Evolutionary conservation across 2,113 vertebrate genomes (phyloP), one percentile per base, ranked within the genome.

Genomic region (Motacilla tschutschensis): DNA sequence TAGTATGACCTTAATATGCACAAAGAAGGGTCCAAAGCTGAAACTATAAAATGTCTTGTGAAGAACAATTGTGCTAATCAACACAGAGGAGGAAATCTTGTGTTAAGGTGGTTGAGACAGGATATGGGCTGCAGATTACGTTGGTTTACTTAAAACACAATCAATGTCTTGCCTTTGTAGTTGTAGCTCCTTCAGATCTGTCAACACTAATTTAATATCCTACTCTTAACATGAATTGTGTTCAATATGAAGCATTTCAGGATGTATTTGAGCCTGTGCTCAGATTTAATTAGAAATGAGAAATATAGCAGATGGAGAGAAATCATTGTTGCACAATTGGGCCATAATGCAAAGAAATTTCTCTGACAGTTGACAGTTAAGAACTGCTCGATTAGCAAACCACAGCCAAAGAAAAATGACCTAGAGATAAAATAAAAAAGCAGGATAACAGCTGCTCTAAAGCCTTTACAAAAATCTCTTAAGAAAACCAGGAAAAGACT

Each of bases 241-340:
- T 79, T 86, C 74, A 84, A 48, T 82, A 81, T 84, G 43, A 92
- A 55, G 33, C 51, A 90, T 93, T 93, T 89, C 67, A 91, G 58
- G 83, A 78, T 88, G 59, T 78, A 81, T 92, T 91, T 91, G 88
- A 91, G 85, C 71, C 67, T 75, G 22, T 51, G 36, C 57, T 92
- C 71, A 86, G 59, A 88, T 84, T 93, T 93, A 93, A 91, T 93
- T 88, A 91, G 80, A 90, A 90, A 91, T 0, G 16, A 88, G 80
- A 92, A 93, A 82, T 91, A 86, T 3, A 86, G 63, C 88, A 88
- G 86, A 90, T 88, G 71, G 81, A 79, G 59, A 85, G 86, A 79
- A 93, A 79, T 73, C 47, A 26, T 82, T 79, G 83, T 78, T 79
- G 59, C 81, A 83, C 75, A 65, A 77, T 90, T 90, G 81, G 81